Base-by-base conservation (phyloP, 2,888 invertebrate species). In the Conops quadrifasciatus region DNA sequence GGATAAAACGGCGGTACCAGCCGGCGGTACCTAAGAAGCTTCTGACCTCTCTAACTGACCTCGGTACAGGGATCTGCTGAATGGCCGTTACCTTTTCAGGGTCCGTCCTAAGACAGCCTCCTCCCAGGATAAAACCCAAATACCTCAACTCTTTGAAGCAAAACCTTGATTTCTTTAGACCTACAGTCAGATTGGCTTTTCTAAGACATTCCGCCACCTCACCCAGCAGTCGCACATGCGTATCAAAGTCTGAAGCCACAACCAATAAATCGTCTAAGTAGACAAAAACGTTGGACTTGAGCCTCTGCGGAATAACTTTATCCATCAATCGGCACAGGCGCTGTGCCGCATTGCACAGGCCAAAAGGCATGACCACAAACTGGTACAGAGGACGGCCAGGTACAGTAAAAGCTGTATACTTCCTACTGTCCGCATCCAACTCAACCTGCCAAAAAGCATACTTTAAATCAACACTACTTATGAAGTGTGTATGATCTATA, bases 301-400 rank as follows among this genome's bases (percentile, higher is more conserved):
- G 71, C 62, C 13, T 47, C 53, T 56, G 64, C 2, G 76, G 77
- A 3, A 77, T 72, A 0, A 78, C 72, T 19, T 72, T 71, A 64
- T 78, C 77, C 67, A 79, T 73, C 16, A 79, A 58, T 2, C 77
- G 63, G 63, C 77, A 77, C 7, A 74, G 16, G 0, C 73, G 53
- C 30, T 75, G 73, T 1, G 74, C 71, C 21, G 73, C 72, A 9
- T 72, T 72, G 24, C 69, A 65, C 21, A 70, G 51, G 13, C 72
- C 74, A 47, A 73, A 73, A 1, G 63, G 63, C 16, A 63, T 16
- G 11, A 13, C 45, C 13, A 43, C 45, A 13, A 43, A 43, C 13
- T 43, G 45, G 13, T 43, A 13, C 45, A 13, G 13, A 30, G n/a
- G 43, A 63, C 36, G 13, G 63, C 45, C n/a, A n/a, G n/a, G n/a